Conservation (phyloP, 2,888 invertebrate genomes). For the Cancer borealis region DNA sequence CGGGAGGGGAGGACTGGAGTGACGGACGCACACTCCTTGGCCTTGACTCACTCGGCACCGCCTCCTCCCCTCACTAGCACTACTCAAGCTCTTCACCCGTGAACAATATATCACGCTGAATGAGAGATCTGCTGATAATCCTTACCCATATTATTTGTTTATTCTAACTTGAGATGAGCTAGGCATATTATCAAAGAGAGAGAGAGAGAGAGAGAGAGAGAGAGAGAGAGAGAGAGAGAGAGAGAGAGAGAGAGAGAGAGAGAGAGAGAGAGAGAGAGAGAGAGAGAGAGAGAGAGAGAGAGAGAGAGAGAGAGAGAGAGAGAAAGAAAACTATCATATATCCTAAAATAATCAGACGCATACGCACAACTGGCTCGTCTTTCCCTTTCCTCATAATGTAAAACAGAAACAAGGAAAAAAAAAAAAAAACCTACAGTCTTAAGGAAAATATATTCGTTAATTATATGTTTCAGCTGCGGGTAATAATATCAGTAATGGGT, state of each 20-base stretch:
- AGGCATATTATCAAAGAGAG: conserved; percentile 10
- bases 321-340: too few species aligned
- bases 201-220: not conserved
- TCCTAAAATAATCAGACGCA: not conserved
- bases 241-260: too few species aligned
- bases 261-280: not conserved
- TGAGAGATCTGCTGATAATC: conserved; percentile 14
- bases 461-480: not conserved
- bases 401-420: not conserved
- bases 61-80: conserved; percentile 21
- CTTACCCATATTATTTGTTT: conserved; percentile 10
- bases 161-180: not conserved
- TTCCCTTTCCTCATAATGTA: not conserved
- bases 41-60: conserved; percentile 28
- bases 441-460: not conserved
- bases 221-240: not conserved
- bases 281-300: not conserved
- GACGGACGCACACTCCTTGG: not conserved
- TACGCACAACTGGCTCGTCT: too few species aligned
- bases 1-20: conserved; percentile 4
- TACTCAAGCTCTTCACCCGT: not conserved
- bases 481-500: not conserved
- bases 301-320: too few species aligned
- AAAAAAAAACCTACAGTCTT: not conserved
- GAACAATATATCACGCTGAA: not conserved